Evolutionary conservation across 2,113 vertebrate genomes (phyloP).

Genomic region (Calyptomena viridis): DNA sequence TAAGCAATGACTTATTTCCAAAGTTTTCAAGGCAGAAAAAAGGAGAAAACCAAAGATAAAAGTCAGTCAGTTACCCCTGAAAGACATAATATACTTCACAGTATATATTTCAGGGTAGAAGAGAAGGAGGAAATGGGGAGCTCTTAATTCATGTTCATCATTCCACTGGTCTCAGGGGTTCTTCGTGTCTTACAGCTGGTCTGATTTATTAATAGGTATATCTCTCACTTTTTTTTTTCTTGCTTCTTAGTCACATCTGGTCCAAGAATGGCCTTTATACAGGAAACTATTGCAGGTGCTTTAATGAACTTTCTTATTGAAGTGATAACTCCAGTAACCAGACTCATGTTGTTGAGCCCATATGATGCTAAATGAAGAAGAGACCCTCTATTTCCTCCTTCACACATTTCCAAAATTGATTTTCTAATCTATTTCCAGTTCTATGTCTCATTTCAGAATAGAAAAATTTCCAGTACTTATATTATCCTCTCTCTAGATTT

Average conservation of each 20-base stretch:
- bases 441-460: background rate
- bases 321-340: conserved; percentile 8
- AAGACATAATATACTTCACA: conserved; percentile 33
- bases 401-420: conserved; percentile 17
- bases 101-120: conserved; percentile 19
- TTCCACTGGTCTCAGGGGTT: conserved; percentile 15
- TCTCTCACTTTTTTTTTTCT: conserved; percentile 9
- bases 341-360: background rate
- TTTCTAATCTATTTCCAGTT: conserved; percentile 34
- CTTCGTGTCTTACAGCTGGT: background rate
- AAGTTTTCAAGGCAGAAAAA: conserved; percentile 25
- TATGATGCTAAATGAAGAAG: background rate
- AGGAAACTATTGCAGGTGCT: conserved; percentile 1
- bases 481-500: background rate
- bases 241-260: background rate
- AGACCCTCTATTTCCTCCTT: background rate
- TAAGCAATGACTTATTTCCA: conserved; percentile 36
- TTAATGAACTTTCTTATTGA: background rate
- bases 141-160: conserved; percentile 8
- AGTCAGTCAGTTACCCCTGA: conserved; percentile 19
- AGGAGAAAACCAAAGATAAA: conserved; percentile 47
- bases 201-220: conserved; percentile 36
- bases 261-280: background rate
- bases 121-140: conserved; percentile 2
- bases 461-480: background rate